These are phyloP conservation scores for Drosophila engyochracea DNA, from an alignment of 2,888 invertebrate species.

Conservation along the genomic window DNA sequence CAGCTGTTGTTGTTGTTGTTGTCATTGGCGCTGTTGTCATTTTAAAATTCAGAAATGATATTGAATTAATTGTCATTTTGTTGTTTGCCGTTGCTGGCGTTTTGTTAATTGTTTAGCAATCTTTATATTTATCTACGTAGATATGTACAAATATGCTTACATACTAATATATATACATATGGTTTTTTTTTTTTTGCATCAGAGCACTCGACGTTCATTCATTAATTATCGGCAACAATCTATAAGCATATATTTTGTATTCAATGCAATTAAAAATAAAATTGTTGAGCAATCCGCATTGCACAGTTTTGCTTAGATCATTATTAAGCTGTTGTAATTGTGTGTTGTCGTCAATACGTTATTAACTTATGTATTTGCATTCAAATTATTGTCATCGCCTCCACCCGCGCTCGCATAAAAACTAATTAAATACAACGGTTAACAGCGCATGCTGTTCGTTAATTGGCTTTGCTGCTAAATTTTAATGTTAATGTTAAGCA, in stretches of 20 bases:
- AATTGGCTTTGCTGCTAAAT: constrained; percentile 41
- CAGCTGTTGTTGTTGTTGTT: constrained; percentile 10
- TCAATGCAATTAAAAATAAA: constrained; percentile 66
- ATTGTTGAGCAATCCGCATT: constrained; percentile 43
- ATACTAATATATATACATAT: background rate
- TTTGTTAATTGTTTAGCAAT: constrained; percentile 58
- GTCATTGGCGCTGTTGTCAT: constrained; percentile 2
- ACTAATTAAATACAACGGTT: constrained; percentile 27
- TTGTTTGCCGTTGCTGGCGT: constrained; percentile 45
- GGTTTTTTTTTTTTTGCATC: constrained; percentile 35
- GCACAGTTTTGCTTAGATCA: constrained; percentile 45
- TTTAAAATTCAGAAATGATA: constrained; percentile 56
- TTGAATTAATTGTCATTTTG: constrained; percentile 75
- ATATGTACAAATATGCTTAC: background rate
- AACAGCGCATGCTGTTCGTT: constrained; percentile 46
- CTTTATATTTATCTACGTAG: constrained; percentile 18
- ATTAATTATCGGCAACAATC: constrained; percentile 68
- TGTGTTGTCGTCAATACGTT: constrained; percentile 21
- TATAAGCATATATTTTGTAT: constrained; percentile 64
- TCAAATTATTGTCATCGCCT: constrained; percentile 13
- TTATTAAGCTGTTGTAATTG: constrained; percentile 25
- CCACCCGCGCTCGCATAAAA: background rate
- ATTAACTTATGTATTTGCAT: constrained; percentile 26
- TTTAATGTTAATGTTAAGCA: constrained; percentile 26
- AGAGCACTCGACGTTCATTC: constrained; percentile 52